Evolutionary conservation across 2,888 invertebrate genomes (phyloP).

Genomic region (Disparrhopalites patrizii): DNA sequence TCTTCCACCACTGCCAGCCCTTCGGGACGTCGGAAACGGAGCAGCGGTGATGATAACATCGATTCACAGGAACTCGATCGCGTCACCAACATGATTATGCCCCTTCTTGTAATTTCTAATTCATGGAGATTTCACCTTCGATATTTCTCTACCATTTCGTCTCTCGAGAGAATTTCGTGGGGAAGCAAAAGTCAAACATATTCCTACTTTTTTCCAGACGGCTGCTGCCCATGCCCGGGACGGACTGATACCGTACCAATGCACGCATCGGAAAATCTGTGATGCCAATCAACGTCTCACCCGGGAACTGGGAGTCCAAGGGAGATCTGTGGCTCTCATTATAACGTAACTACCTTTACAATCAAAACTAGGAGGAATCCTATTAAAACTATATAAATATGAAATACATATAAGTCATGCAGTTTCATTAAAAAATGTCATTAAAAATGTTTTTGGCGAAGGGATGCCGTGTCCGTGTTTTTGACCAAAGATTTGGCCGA

Average conservation of each 20-base stretch:
- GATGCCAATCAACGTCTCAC: slow-evolving; percentile 35
- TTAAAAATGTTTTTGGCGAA: not conserved
- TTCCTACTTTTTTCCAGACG: slow-evolving; percentile 34
- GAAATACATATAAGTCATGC: not conserved
- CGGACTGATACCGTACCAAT: slow-evolving; percentile 37
- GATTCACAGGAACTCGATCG: not conserved
- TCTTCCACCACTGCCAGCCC: slow-evolving; percentile 17
- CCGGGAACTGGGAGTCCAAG: slow-evolving; percentile 31
- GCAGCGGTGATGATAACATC: not conserved
- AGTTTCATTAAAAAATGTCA: not conserved
- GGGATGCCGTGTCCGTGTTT: not conserved
- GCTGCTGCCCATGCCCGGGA: slow-evolving; percentile 43
- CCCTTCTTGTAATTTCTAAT: not conserved
- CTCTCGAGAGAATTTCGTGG: too few species aligned
- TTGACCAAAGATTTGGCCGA: slow-evolving; percentile 1
- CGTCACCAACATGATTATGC: slow-evolving; percentile 8
- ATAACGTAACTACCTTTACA: slow-evolving; percentile 10
- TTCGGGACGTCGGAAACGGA: not conserved
- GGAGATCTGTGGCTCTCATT: slow-evolving; percentile 14
- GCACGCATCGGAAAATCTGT: slow-evolving; percentile 40
- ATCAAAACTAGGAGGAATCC: not conserved
- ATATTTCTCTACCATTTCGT: too few species aligned
- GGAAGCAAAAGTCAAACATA: too few species aligned
- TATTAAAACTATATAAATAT: not conserved
- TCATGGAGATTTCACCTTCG: too few species aligned